Base-by-base conservation (phyloP, 1,140 invertebrate genomes). In the Colletes gigas region DNA sequence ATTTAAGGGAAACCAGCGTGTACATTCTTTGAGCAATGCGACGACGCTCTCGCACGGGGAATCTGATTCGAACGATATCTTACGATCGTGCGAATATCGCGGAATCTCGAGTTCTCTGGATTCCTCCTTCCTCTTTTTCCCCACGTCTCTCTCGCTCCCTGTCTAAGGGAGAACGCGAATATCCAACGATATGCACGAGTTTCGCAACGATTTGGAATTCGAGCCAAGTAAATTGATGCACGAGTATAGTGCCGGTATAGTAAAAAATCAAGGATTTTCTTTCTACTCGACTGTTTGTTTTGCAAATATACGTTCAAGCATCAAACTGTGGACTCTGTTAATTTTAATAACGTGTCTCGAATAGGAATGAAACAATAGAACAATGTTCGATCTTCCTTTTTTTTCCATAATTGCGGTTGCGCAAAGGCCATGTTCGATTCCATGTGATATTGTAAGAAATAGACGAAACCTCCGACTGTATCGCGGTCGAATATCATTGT, bases 1-100 rank as follows among this genome's bases (percentile, higher is more conserved):
- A 81, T 85, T 82, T 84, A 69, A 84, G 72, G 68, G 62, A 81
- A 84, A 77, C 19, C 54, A 30, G 19, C 19, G 39, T 55, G 50
- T n/a, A 50, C 77, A 73, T 79, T 73, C 75, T 71, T 71, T 7
- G 67, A 59, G 17, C 12, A 68, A 44, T 54, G 41, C 9, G 19
- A 12, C 19, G 19, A 3, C 55, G 1, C 57, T 17, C 15, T 17
- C n/a, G n/a, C 15, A 30, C 30, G 14, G 3, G 9, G 19, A 67
- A 54, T 50, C 19, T 21, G 14, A 69, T 66, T 67, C 50, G 8
- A 7, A 68, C n/a, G 30, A 30, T 44, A 62, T 71, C 76, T 10
- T 6, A 69, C 14, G 30, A 71, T 71, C 21, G 44, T 50, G 67
- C 44, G 67, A 78, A 57, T 47, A 52, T 60, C 65, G 54, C 15